Evolutionary conservation across 2,113 vertebrate species (phyloP), one percentile per base, ranked within the genome.

Genomic region (Tachuris rubrigastra): DNA sequence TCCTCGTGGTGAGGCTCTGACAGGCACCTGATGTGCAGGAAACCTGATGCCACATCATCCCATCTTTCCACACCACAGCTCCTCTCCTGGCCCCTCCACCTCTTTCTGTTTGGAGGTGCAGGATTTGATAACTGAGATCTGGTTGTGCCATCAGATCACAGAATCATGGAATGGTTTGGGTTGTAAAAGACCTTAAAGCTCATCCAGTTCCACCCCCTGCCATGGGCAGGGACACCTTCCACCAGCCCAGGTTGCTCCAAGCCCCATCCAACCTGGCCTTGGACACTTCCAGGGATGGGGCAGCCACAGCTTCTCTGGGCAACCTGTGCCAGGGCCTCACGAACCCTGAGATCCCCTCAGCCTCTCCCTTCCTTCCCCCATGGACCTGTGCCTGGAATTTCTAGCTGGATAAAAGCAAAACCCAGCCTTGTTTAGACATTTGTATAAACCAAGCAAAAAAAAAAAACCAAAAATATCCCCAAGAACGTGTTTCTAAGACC

Each of bases 181-280:
- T 35, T 22, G 3, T 6, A 33, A 63, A 8, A 2, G 14, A 56
- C 7, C 11, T 37, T 28, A 33, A 71, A 76, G 2, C 14, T 3
- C 55, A 35, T 11, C 55, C 0, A 0, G 0, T 53, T 0, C 24
- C 25, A 35, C 5, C 21, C 41, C 22, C 25, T 49, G 14, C 21
- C 25, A 27, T 10, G 47, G 49, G n/a, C 55, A 55, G 55, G 30
- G n/a, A 35, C 47, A 7, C 5, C 9, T 83, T 0, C 63, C 63
- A 62, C 79, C 2, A 0, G n/a, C 35, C 47, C 55, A 62, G 55
- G 55, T 0, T 10, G 55, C 30, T 69, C 41, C 53, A 1, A 80
- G 20, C 28, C 46, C 60, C 1, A 0, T 44, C 60, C 78, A 82
- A 0, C 55, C 47, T 28, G 63, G 63, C 79, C 55, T 62, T 55